Conservation (phyloP, 2,113 vertebrate genomes). For the Puma concolor region DNA sequence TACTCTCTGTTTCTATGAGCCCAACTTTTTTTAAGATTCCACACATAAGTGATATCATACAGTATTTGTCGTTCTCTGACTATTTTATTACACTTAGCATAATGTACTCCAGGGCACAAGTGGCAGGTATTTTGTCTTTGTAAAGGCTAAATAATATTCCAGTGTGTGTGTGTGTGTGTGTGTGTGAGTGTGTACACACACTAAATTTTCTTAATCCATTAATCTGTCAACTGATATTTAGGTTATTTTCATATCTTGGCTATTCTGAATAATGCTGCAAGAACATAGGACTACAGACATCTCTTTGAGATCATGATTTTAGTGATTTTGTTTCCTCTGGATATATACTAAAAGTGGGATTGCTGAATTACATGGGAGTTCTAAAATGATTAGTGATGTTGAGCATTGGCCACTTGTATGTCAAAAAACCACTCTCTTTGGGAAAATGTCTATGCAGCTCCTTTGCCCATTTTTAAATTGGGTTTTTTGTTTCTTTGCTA, state of each 20-base stretch:
- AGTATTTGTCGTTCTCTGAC: not conserved
- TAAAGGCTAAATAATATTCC: not conserved
- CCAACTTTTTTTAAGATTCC: not conserved
- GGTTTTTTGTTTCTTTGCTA: not conserved
- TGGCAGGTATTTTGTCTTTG: not conserved
- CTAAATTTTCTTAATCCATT: not conserved
- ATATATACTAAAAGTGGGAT: not conserved
- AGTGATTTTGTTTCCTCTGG: not conserved
- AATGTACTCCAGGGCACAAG: not conserved
- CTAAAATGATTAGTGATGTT: not conserved
- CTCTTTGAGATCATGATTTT: not conserved
- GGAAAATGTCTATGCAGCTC: not conserved
- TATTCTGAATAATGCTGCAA: not conserved
- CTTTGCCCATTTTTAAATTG: not conserved
- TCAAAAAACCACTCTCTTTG: not conserved
- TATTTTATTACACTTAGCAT: not conserved
- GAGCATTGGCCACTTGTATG: not conserved
- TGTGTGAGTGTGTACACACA: not conserved
- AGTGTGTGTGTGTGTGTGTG: not conserved
- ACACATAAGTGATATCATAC: not conserved
- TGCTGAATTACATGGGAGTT: not conserved
- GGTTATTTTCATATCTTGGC: not conserved
- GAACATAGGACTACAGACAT: not conserved
- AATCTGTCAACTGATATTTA: not conserved
- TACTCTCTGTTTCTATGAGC: not conserved